Percentiles rank a stretch among this genome's conserved stretches.
These are phyloP conservation scores for Oenanthe oenanthe DNA, from an alignment of 2,113 vertebrate species.

Conservation along the genomic window DNA sequence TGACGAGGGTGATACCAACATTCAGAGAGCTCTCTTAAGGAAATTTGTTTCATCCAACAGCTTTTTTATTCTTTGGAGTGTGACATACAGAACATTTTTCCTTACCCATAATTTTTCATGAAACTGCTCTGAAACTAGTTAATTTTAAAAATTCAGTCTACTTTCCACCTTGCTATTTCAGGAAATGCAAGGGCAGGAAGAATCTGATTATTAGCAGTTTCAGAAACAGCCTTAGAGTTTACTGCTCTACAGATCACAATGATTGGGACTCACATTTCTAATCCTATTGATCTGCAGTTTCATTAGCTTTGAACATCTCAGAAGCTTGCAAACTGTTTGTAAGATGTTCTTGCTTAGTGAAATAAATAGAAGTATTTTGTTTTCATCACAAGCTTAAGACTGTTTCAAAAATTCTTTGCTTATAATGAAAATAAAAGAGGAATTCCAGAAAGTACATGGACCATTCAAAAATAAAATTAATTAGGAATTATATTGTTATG, in stretches of 20 bases:
- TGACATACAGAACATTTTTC: not conserved
- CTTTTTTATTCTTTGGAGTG: not conserved
- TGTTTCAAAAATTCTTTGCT: not conserved
- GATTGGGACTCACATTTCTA: not conserved
- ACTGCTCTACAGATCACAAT: not conserved
- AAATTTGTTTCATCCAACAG: not conserved
- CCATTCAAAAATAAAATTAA: not conserved
- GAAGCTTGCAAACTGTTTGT: not conserved
- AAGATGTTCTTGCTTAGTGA: not conserved
- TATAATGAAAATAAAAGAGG: not conserved
- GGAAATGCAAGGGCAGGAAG: not conserved
- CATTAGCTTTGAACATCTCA: constrained; percentile 1
- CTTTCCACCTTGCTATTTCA: not conserved
- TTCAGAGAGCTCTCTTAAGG: not conserved
- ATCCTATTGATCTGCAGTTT: constrained; percentile 18
- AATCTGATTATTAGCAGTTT: not conserved
- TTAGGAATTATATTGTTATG: not conserved
- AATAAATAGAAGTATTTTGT: not conserved
- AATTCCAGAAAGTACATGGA: not conserved
- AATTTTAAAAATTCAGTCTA: not conserved
- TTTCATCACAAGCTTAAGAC: not conserved
- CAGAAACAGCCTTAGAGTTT: not conserved
- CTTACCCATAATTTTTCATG: not conserved
- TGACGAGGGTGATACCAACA: not conserved
- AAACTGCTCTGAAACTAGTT: not conserved